Evolutionary conservation across 2,888 invertebrate genomes (phyloP), one percentile per base, ranked within the genome.

Genomic region (Idaea dimidiata): DNA sequence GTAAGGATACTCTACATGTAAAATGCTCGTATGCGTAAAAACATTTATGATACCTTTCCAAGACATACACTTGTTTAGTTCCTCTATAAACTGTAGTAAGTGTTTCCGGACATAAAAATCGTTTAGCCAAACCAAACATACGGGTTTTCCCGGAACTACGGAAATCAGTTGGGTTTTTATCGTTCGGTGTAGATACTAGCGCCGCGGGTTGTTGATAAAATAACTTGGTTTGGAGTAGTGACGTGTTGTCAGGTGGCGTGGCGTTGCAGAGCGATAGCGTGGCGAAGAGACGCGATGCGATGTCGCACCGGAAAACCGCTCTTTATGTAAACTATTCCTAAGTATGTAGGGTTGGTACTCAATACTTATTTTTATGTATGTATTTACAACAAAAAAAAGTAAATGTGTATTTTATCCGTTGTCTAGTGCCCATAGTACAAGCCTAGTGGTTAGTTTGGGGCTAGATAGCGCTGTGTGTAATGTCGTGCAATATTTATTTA

Each of bases 31-130:
- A 72, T 54, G 61, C 65, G 59, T 62, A 58, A 32, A 69, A 65
- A 59, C 64, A 68, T 68, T 67, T 71, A 71, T 71, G 64, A 70
- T 65, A 62, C 61, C 33, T 33, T 33, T 7, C 33, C 33, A 33
- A 33, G 66, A 60, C 60, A 66, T 64, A 65, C 65, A 64, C 69
- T 67, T 71, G 66, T 66, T 68, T 33, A 33, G 69, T 72, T 73
- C 68, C 64, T 65, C 72, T 69, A 78, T 83, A 83, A 83, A 81
- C 75, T 71, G 69, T 60, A 63, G 66, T 63, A 69, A 74, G 74
- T 73, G 73, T 75, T 82, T 81, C 79, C 80, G 77, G 75, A 77
- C 76, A 81, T 83, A 83, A 83, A 84, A 81, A 79, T 79, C 33
- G 7, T 6, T 10, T 7, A 6, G 33, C 33, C 1, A 33, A 10